Conservation (phyloP, 2,888 invertebrate species). For the Tiliacea aurago region DNA sequence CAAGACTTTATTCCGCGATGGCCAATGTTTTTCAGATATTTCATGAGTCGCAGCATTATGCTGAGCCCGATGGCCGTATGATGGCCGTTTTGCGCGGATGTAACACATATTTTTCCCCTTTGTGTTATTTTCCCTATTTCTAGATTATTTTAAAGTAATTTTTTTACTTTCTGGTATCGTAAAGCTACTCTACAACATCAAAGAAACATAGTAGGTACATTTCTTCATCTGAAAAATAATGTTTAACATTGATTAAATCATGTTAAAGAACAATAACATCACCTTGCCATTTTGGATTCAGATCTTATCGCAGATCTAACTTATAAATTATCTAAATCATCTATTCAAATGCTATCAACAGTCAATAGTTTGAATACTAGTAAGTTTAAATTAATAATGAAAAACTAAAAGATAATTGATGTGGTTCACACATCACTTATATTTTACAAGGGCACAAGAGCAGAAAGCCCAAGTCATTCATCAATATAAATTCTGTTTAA, state of each 20-base stretch:
- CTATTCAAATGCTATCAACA: constrained; percentile 1
- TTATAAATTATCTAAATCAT: constrained; percentile 25
- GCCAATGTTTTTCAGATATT: no score
- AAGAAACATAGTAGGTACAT: neutral
- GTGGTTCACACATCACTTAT: no score
- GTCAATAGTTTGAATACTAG: neutral
- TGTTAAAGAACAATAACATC: constrained; percentile 28
- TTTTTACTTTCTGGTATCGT: no score
- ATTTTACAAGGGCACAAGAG: no score
- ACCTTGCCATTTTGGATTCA: constrained; percentile 46
- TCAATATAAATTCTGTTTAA: constrained; percentile 13
- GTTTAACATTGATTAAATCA: constrained; percentile 26
- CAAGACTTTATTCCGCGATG: no score
- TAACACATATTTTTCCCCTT: no score
- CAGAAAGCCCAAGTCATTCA: neutral
- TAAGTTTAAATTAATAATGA: neutral
- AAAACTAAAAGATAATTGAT: neutral
- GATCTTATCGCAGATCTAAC: constrained; percentile 24
- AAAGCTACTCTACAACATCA: no score
- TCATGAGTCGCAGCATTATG: neutral
- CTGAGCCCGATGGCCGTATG: no score
- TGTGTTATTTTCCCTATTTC: no score
- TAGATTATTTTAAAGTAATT: no score
- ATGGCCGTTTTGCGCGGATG: no score
- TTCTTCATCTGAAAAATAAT: neutral